Conservation (phyloP, 2,113 vertebrate genomes). For the Austrofundulus limnaeus region DNA sequence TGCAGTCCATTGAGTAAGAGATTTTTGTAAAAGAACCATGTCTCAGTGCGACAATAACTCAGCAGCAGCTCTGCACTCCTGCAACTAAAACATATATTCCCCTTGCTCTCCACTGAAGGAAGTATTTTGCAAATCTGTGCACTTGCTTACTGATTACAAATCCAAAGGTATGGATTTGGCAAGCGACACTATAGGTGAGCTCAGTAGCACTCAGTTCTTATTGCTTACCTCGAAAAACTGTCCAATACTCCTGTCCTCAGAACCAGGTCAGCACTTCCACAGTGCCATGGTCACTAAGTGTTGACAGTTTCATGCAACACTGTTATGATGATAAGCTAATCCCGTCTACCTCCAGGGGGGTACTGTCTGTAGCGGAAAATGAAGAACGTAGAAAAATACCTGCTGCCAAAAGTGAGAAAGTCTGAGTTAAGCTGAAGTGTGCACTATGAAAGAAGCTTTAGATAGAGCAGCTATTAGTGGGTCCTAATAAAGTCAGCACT, state of each 20-base stretch:
- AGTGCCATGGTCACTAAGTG: background rate
- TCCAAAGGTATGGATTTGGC: background rate
- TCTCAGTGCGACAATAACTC: background rate
- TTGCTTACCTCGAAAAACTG: background rate
- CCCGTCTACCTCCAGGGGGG: background rate
- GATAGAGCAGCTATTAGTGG: background rate
- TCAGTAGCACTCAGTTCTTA: background rate
- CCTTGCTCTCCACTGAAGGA: background rate
- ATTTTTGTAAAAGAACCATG: background rate
- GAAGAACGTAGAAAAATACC: background rate
- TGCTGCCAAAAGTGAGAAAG: slow-evolving; percentile 1
- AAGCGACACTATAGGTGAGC: background rate
- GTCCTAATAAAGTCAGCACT: background rate
- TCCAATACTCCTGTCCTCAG: background rate
- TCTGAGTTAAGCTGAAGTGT: background rate
- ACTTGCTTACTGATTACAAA: slow-evolving; percentile 1
- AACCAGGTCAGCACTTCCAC: background rate
- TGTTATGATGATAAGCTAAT: background rate
- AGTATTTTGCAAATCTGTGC: background rate
- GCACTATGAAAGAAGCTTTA: background rate
- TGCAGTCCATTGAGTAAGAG: background rate
- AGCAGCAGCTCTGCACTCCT: background rate
- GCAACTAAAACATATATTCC: background rate
- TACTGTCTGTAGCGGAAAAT: background rate
- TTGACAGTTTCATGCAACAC: slow-evolving; percentile 1